These are phyloP conservation scores for Agrochola litura DNA, from an alignment of 2,888 invertebrate genomes.

Conservation along the genomic window DNA sequence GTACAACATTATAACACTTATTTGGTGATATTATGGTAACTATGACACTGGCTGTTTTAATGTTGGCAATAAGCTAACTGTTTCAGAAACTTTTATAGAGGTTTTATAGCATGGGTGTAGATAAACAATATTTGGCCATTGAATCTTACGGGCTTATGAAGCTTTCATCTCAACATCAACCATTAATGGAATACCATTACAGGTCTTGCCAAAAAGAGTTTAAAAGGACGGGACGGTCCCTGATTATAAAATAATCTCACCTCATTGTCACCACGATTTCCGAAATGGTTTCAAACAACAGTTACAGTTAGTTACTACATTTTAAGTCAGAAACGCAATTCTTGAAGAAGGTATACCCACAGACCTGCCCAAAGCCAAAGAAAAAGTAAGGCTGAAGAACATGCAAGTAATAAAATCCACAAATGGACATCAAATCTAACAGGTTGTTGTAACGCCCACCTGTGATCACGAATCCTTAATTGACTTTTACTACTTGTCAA, in stretches of 20 bases:
- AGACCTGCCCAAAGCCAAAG: constrained; percentile 5
- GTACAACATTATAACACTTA: too few species aligned
- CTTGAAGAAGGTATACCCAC: background rate
- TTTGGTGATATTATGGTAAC: too few species aligned
- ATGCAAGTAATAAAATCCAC: constrained; percentile 26
- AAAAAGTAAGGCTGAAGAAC: constrained; percentile 20
- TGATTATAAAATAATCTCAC: background rate
- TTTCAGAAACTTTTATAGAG: too few species aligned
- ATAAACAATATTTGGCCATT: too few species aligned
- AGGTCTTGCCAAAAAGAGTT: background rate
- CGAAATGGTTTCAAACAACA: background rate
- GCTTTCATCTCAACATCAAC: too few species aligned
- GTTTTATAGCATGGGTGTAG: too few species aligned
- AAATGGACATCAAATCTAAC: constrained; percentile 35
- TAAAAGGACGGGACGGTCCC: background rate
- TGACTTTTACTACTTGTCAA: constrained; percentile 32
- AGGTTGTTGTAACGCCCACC: constrained; percentile 44
- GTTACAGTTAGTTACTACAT: background rate
- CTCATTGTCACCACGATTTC: background rate
- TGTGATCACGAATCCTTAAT: constrained; percentile 31
- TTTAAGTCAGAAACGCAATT: background rate
- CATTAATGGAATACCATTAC: too few species aligned
- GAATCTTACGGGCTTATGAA: too few species aligned
- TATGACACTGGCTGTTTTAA: too few species aligned
- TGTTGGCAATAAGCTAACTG: too few species aligned